Conservation (phyloP, 2,113 vertebrate genomes). For the Solenodon paradoxus region DNA sequence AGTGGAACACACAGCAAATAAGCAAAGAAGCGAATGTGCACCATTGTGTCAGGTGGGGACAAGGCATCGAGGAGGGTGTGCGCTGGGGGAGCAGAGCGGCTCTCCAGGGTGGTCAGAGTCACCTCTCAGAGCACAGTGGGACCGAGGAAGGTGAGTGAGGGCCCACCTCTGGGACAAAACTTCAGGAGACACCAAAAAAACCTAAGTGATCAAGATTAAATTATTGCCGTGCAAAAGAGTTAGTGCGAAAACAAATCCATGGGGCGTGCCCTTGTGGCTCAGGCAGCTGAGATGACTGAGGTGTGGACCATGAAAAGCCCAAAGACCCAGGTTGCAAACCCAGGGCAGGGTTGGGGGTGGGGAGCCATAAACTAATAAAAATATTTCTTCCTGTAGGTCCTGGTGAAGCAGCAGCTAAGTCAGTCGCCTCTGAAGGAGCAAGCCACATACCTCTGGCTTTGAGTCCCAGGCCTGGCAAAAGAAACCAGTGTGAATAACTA, state of each 20-base stretch:
- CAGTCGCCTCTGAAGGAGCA: too few species aligned
- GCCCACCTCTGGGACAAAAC: neutral
- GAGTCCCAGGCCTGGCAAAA: too few species aligned
- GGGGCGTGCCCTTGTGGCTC: too few species aligned
- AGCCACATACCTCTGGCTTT: too few species aligned
- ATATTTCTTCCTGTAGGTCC: too few species aligned
- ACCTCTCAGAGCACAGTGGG: neutral
- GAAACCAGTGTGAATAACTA: too few species aligned
- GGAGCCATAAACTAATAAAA: too few species aligned
- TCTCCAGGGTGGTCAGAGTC: neutral
- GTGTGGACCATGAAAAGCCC: too few species aligned
- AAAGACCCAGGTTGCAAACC: too few species aligned
- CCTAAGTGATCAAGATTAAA: neutral
- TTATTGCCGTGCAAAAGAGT: neutral
- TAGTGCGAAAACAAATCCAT: neutral
- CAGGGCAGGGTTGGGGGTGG: too few species aligned
- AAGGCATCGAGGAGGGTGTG: neutral
- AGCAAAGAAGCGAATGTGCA: neutral
- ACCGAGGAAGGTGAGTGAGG: neutral
- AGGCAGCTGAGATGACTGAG: too few species aligned
- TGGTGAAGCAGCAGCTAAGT: too few species aligned
- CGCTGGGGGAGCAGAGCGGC: neutral
- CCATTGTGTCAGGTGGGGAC: fast-evolving
- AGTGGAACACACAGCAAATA: neutral
- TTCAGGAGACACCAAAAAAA: neutral